These are phyloP conservation scores for Cotesia vestalis DNA, from an alignment of 1,140 invertebrate species.

Conservation along the genomic window DNA sequence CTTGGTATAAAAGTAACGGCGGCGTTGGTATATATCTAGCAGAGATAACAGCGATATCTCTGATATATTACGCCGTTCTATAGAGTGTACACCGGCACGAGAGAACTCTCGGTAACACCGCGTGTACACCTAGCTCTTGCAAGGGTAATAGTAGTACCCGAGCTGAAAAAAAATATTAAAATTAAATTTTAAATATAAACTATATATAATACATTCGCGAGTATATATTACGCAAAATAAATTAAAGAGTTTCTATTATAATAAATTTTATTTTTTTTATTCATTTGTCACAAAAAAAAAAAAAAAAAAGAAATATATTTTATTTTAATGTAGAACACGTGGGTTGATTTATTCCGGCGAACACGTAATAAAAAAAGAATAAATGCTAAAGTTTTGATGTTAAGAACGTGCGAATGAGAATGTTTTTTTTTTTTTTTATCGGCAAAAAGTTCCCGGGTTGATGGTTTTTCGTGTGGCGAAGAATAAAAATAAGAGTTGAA, in stretches of 20 bases:
- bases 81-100: constrained; percentile 8
- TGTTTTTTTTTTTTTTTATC: constrained; percentile 33
- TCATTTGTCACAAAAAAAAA: too few relatives aligned
- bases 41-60: constrained; percentile 54
- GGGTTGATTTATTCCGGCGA: background rate
- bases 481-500: too few relatives aligned
- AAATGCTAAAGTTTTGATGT: constrained; percentile 31
- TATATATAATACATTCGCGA: background rate
- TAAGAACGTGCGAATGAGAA: constrained; percentile 40
- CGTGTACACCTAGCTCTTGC: background rate
- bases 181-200: background rate
- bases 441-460: constrained; percentile 18
- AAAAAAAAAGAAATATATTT: too few relatives aligned
- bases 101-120: constrained; percentile 9
- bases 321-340: background rate
- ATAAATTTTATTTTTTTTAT: too few relatives aligned
- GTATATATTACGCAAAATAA: background rate
- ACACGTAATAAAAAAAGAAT: constrained; percentile 4
- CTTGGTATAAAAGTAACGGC: constrained; percentile 51
- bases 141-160: background rate
- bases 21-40: constrained; percentile 46
- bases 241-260: too few relatives aligned
- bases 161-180: background rate
- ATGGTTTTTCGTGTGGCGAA: background rate
- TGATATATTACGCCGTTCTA: constrained; percentile 45